Evolutionary conservation across 1,140 invertebrate species (phyloP).

Genomic region (Drosophila pachea): DNA sequence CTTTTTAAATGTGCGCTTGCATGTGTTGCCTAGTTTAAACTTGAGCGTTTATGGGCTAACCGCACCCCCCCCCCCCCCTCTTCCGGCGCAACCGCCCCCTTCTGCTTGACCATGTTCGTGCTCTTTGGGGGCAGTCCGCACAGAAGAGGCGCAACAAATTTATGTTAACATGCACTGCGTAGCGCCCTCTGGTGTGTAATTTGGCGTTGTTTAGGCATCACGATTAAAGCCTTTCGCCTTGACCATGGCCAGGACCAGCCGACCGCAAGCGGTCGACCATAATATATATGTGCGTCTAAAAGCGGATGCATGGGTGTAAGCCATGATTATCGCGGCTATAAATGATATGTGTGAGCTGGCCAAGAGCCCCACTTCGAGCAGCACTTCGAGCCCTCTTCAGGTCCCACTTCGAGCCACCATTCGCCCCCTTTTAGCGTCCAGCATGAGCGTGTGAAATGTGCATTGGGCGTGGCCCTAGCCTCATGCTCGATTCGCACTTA

Average conservation of each 20-base stretch:
- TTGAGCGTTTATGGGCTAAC: slow-evolving; percentile 44
- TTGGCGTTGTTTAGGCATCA: slow-evolving; percentile 77
- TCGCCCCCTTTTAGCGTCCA: slow-evolving; percentile 46
- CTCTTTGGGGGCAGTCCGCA: slow-evolving; percentile 26
- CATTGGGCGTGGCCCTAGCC: slow-evolving; percentile 30
- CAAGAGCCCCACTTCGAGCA: slow-evolving; percentile 2
- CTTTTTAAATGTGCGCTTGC: slow-evolving; percentile 78
- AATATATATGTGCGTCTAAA: slow-evolving; percentile 53
- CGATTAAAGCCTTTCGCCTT: slow-evolving; percentile 56
- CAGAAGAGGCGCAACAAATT: slow-evolving; percentile 68
- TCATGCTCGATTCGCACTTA: slow-evolving; percentile 25
- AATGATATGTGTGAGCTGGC: slow-evolving; percentile 68
- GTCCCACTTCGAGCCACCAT: slow-evolving; percentile 9
- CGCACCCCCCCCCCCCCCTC: background rate
- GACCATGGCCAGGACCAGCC: slow-evolving; percentile 6
- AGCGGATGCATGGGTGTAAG: slow-evolving; percentile 69
- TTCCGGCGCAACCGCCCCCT: background rate
- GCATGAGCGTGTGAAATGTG: slow-evolving; percentile 56
- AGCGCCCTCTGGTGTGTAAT: slow-evolving; percentile 77
- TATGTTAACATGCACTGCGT: slow-evolving; percentile 77
- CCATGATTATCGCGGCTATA: slow-evolving; percentile 73
- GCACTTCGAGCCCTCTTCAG: background rate
- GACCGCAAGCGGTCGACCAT: slow-evolving; percentile 8
- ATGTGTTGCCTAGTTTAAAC: slow-evolving; percentile 69
- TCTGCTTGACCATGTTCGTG: background rate